These are phyloP conservation scores for Phrixothrix hirtus DNA, from an alignment of 2,888 invertebrate species.

Conservation along the genomic window DNA sequence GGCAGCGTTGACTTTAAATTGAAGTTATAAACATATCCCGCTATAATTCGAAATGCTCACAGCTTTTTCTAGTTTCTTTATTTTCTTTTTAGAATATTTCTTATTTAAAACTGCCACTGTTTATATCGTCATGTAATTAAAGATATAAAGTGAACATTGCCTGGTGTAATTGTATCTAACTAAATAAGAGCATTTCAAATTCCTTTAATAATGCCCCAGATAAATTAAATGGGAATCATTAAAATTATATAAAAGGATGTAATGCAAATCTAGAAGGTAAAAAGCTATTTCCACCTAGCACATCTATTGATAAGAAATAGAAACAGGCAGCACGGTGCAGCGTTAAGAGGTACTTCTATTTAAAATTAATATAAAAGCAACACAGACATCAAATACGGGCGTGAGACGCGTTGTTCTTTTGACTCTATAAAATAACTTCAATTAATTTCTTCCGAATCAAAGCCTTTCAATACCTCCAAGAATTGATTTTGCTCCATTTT, in stretches of 20 bases:
- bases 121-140: neutral
- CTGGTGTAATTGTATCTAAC: neutral
- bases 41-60: neutral
- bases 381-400: slow-evolving; percentile 28
- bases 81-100: too few species aligned
- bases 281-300: slow-evolving; percentile 18
- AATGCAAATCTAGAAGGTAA: neutral
- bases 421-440: slow-evolving; percentile 35
- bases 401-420: slow-evolving; percentile 30
- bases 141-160: neutral
- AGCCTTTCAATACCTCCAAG: slow-evolving; percentile 35
- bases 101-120: too few species aligned
- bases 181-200: neutral
- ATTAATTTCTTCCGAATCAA: slow-evolving; percentile 44
- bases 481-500: slow-evolving; percentile 27
- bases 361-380: slow-evolving; percentile 25
- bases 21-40: too few species aligned
- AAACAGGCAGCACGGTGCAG: slow-evolving; percentile 20
- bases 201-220: neutral
- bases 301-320: slow-evolving; percentile 30
- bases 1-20: too few species aligned
- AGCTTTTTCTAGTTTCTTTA: too few species aligned
- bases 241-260: slow-evolving; percentile 13
- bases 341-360: slow-evolving; percentile 20
- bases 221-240: slow-evolving; percentile 18